A percentile compares a stretch with the other conserved stretches of the same genome.
Conservation (phyloP, 1,140 invertebrate species). For the Psix sp. region DNA sequence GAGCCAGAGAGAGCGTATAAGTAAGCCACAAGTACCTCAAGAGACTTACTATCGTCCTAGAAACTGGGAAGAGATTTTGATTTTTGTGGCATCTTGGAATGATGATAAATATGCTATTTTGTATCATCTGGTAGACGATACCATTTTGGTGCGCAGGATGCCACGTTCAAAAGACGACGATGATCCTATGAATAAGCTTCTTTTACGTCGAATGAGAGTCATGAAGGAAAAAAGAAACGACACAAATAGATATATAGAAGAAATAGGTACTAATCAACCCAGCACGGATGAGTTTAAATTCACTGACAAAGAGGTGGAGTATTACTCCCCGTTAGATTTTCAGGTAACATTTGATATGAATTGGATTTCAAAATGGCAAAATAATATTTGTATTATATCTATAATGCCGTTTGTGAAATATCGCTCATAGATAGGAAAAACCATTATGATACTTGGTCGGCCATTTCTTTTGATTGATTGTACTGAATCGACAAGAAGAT, state of each 20-base stretch:
- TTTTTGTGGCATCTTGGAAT: constrained; percentile 88
- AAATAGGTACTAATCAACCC: constrained; percentile 17
- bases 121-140: constrained; percentile 89
- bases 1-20: no score
- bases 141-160: constrained; percentile 85
- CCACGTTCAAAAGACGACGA: constrained; percentile 78
- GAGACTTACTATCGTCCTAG: constrained; percentile 81
- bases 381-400: neutral
- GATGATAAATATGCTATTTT: constrained; percentile 81
- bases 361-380: neutral
- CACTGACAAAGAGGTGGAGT: constrained; percentile 85
- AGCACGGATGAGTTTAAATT: constrained; percentile 75
- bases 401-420: neutral
- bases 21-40: neutral
- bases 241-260: constrained; percentile 9
- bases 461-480: constrained; percentile 88
- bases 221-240: constrained; percentile 79
- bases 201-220: constrained; percentile 86
- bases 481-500: constrained; percentile 87
- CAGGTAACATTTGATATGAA: constrained; percentile 65
- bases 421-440: constrained; percentile 79
- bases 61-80: constrained; percentile 85
- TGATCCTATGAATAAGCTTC: constrained; percentile 69
- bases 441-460: constrained; percentile 82
- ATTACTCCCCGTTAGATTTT: constrained; percentile 86